phyloP scores from a whole-genome alignment of 2,888 invertebrate genomes.

The Drosophila crucigera region DNA sequence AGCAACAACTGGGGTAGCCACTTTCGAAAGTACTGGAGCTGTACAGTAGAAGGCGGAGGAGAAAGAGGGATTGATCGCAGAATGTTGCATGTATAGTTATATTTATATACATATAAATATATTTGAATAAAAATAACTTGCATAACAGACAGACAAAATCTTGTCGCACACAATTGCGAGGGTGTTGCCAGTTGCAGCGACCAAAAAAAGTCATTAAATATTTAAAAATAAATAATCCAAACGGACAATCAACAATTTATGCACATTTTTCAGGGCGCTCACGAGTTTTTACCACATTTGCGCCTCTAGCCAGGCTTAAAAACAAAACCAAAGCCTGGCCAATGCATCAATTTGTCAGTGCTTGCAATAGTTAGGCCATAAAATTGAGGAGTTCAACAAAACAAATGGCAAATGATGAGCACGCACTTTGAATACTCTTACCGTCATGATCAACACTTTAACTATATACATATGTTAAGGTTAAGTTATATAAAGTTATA shows the following conservation, averaged over 20 bases:
- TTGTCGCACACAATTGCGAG: constrained; percentile 63
- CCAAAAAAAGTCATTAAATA: constrained; percentile 72
- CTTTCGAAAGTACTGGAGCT: constrained; percentile 68
- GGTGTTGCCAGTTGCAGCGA: constrained; percentile 61
- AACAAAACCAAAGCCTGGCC: constrained; percentile 3
- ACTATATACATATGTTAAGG: too few relatives aligned
- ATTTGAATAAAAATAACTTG: constrained; percentile 51
- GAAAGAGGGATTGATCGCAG: constrained; percentile 26
- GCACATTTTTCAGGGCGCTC: constrained; percentile 55
- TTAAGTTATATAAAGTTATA: too few relatives aligned
- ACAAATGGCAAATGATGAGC: neutral
- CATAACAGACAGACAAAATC: constrained; percentile 36
- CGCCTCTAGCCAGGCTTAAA: constrained; percentile 35
- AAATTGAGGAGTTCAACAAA: constrained; percentile 30
- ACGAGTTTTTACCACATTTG: constrained; percentile 64
- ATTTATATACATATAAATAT: constrained; percentile 22
- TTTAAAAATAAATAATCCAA: constrained; percentile 73
- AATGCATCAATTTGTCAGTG: constrained; percentile 48
- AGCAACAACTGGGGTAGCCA: constrained; percentile 53
- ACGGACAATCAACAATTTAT: constrained; percentile 64
- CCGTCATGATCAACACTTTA: neutral
- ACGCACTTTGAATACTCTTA: constrained; percentile 11
- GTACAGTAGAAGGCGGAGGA: constrained; percentile 6
- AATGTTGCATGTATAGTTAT: constrained; percentile 31
- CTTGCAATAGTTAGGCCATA: constrained; percentile 26